A percentile compares a stretch with the other conserved stretches of the same genome.
Conservation (phyloP, 2,113 vertebrate species). For the Prochilodus magdalenae region DNA sequence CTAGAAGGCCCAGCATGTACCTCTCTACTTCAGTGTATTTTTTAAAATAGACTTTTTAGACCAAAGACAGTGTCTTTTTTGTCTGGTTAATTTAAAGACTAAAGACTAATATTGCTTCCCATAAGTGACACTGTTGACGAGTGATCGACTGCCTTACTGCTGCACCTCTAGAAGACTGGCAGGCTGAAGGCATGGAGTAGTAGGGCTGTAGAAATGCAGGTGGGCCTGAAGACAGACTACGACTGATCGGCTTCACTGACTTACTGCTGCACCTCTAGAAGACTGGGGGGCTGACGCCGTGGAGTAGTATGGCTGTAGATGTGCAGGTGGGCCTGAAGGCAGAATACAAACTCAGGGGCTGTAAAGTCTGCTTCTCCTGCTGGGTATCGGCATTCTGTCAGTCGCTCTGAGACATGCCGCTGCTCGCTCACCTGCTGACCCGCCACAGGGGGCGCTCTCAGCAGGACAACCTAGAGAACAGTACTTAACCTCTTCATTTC, state of each 20-base stretch:
- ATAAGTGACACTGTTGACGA: too few species aligned
- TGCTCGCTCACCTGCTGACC: slow-evolving; percentile 64
- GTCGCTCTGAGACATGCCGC: slow-evolving; percentile 62
- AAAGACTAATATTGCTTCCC: too few species aligned
- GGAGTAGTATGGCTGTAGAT: neutral
- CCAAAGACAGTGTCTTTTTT: neutral
- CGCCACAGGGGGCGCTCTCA: slow-evolving; percentile 8
- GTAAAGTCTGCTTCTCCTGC: slow-evolving; percentile 51
- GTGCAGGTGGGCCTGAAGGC: neutral
- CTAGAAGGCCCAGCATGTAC: too few species aligned
- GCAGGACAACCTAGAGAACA: slow-evolving; percentile 21
- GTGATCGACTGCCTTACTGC: too few species aligned
- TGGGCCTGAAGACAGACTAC: too few species aligned
- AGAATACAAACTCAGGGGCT: neutral
- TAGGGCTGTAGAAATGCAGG: too few species aligned
- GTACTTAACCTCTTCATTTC: neutral
- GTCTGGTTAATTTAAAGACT: too few species aligned
- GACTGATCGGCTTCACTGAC: too few species aligned
- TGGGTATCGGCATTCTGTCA: slow-evolving; percentile 73
- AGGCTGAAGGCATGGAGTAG: too few species aligned
- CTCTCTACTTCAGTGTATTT: too few species aligned
- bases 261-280: neutral
- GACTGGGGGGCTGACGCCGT: neutral
- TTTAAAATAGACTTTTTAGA: neutral
- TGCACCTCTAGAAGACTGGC: too few species aligned